Evolutionary conservation across 2,113 vertebrate species (phyloP).

Genomic region (Aldabrachelys gigantea): DNA sequence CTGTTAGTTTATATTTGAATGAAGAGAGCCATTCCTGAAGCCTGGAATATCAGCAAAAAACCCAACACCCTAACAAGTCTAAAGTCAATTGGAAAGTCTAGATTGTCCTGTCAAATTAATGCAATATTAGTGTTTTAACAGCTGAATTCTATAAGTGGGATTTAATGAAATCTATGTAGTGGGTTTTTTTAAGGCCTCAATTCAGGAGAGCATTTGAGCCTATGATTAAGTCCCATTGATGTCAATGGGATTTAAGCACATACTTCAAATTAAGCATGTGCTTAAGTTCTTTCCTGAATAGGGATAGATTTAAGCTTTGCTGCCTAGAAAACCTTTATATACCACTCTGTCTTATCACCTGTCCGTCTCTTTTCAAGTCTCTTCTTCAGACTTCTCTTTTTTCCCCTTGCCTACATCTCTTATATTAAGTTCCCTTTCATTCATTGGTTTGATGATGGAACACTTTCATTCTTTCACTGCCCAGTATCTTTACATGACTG

Average conservation of each 20-base stretch:
- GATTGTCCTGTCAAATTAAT: slow-evolving; percentile 38
- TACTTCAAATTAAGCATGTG: too few relatives aligned
- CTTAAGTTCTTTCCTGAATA: too few relatives aligned
- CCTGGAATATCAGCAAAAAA: not conserved
- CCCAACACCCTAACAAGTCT: not conserved
- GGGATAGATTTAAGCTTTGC: not conserved
- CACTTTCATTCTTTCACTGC: not conserved
- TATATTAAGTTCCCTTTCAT: slow-evolving; percentile 7
- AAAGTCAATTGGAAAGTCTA: not conserved
- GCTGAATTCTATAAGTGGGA: slow-evolving; percentile 22
- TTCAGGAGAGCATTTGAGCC: not conserved
- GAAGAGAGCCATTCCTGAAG: not conserved
- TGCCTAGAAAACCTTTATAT: not conserved
- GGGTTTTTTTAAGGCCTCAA: not conserved
- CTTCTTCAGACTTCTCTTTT: slow-evolving; percentile 14
- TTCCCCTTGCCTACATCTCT: not conserved
- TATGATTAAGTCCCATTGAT: too few relatives aligned
- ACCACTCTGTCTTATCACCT: not conserved
- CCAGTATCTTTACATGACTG: not conserved
- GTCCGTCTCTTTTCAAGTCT: not conserved
- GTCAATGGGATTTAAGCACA: too few relatives aligned
- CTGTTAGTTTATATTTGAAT: not conserved
- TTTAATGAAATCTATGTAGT: not conserved
- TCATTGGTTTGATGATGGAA: slow-evolving; percentile 26
- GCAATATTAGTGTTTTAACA: slow-evolving; percentile 50